Conservation (phyloP, 92 coral and sea anemone genomes). For the Epizoanthus rinbou region DNA sequence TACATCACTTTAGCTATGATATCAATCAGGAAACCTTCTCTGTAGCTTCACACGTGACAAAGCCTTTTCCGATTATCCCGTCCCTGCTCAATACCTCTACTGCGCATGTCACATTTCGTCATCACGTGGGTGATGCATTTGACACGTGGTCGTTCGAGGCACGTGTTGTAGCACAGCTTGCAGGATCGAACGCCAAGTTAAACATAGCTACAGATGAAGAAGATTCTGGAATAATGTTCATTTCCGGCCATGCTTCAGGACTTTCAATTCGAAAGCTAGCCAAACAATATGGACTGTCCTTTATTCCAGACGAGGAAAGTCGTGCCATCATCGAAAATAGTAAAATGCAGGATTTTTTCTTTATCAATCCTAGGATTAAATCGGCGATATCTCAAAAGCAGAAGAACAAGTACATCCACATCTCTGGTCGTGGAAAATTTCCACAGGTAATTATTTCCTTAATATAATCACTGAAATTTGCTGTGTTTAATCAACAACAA, state of each 20-base stretch:
- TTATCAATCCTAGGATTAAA: constrained; percentile 68
- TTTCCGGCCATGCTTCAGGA: constrained; percentile 72
- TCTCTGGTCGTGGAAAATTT: constrained; percentile 82
- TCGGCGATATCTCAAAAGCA: constrained; percentile 66
- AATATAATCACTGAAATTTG: not conserved
- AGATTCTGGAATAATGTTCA: constrained; percentile 66
- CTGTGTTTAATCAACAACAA: too few species aligned
- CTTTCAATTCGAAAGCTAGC: constrained; percentile 74
- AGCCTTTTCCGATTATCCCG: constrained; percentile 73
- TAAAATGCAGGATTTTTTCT: constrained; percentile 84
- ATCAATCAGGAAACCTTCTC: constrained; percentile 79
- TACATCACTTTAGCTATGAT: constrained; percentile 84
- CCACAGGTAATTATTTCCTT: constrained; percentile 53
- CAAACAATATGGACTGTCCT: constrained; percentile 69
- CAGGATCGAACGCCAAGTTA: constrained; percentile 73
- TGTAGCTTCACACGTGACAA: constrained; percentile 70
- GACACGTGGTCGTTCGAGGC: constrained; percentile 90
- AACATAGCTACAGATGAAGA: constrained; percentile 71
- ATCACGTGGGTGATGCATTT: constrained; percentile 86
- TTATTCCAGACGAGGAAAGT: constrained; percentile 84
- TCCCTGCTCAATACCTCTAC: constrained; percentile 71
- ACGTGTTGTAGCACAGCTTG: constrained; percentile 65
- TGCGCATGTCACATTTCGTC: constrained; percentile 75
- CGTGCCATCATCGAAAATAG: constrained; percentile 76
- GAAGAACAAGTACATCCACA: constrained; percentile 71